Percentiles rank a stretch among this genome's conserved stretches.
Evolutionary conservation across 2,113 vertebrate genomes (phyloP).

Genomic region (Vireo altiloquus): DNA sequence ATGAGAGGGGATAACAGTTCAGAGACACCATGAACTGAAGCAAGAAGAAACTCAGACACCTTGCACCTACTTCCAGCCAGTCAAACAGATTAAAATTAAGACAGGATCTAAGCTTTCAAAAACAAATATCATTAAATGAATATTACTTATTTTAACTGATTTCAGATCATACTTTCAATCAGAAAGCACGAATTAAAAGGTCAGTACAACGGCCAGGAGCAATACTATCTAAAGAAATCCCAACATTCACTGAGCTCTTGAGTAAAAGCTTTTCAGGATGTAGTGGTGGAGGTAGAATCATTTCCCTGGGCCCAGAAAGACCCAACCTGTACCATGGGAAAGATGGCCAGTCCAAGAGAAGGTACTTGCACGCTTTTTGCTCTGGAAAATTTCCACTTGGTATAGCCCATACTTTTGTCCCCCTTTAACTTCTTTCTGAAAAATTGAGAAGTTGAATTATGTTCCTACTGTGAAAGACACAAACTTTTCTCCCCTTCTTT

Average conservation of each 20-base stretch:
- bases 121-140: not conserved
- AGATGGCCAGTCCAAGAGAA: not conserved
- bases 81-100: not conserved
- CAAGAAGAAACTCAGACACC: not conserved
- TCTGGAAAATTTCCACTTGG: not conserved
- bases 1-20: not conserved
- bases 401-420: not conserved
- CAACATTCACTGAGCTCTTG: not conserved
- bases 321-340: not conserved
- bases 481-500: not conserved
- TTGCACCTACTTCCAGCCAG: not conserved
- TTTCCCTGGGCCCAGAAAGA: not conserved
- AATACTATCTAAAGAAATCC: not conserved
- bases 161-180: not conserved
- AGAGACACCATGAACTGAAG: not conserved
- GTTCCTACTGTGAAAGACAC: not conserved
- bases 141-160: not conserved
- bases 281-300: not conserved
- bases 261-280: not conserved
- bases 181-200: not conserved
- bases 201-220: not conserved
- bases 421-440: not conserved
- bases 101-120: not conserved
- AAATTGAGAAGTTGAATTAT: not conserved
- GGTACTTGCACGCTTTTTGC: not conserved